A percentile compares a stretch with the other conserved stretches of the same genome.
Evolutionary conservation across 2,797 vertebrate genomes (phyloP).

Genomic region (Epinephelus malabaricus): DNA sequence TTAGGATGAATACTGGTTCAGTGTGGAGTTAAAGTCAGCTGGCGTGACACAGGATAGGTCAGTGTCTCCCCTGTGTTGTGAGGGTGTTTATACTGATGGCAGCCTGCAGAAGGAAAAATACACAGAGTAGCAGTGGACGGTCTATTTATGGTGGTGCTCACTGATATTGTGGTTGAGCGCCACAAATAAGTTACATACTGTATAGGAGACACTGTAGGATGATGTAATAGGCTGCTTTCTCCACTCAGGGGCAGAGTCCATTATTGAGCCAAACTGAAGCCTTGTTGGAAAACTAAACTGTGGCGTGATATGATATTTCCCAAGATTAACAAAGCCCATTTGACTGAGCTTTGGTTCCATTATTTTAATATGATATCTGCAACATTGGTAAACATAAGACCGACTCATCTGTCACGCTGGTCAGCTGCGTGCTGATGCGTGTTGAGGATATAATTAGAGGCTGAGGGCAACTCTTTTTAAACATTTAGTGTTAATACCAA

Average conservation of each 20-base stretch:
- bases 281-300: slow-evolving; percentile 20
- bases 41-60: slow-evolving; percentile 17
- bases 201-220: slow-evolving; percentile 64
- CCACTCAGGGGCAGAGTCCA: slow-evolving; percentile 40
- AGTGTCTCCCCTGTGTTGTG: slow-evolving; percentile 52
- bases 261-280: slow-evolving; percentile 41
- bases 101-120: slow-evolving; percentile 54
- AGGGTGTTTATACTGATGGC: slow-evolving; percentile 63
- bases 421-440: slow-evolving; percentile 21
- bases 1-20: background rate
- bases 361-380: slow-evolving; percentile 25
- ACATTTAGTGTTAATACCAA: slow-evolving; percentile 27
- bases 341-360: slow-evolving; percentile 15
- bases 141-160: slow-evolving; percentile 73
- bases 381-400: slow-evolving; percentile 8
- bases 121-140: slow-evolving; percentile 48
- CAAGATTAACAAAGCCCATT: slow-evolving; percentile 24
- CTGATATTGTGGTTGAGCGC: slow-evolving; percentile 71
- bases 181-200: slow-evolving; percentile 73
- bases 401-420: slow-evolving; percentile 3
- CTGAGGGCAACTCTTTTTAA: slow-evolving; percentile 10
- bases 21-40: background rate
- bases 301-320: slow-evolving; percentile 31
- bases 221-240: slow-evolving; percentile 63
- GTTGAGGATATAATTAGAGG: slow-evolving; percentile 12